phyloP scores from a whole-genome alignment of 2,113 vertebrate species.

The Diphyllodes magnificus region DNA sequence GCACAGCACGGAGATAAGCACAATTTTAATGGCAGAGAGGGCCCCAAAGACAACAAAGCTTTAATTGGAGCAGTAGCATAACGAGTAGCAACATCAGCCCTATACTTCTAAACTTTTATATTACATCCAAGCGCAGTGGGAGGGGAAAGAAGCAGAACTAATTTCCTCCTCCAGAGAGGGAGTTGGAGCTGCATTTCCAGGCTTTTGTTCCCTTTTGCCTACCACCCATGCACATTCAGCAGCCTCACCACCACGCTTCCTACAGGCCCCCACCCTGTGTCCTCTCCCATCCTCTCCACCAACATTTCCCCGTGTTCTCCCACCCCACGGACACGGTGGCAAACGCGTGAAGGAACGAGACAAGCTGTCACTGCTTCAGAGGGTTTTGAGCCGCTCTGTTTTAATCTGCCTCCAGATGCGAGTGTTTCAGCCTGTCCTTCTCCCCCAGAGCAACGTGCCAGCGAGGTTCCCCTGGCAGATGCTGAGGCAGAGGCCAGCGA shows the following conservation, averaged over 20 bases:
- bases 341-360: background rate
- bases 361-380: background rate
- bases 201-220: background rate
- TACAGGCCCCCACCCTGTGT: background rate
- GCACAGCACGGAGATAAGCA: background rate
- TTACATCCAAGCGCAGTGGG: background rate
- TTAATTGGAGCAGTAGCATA: background rate
- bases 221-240: background rate
- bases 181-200: background rate
- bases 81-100: background rate
- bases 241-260: background rate
- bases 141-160: background rate
- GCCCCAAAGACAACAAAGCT: background rate
- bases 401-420: background rate
- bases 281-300: background rate
- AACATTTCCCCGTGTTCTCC: background rate
- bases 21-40: background rate
- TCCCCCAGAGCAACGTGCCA: background rate
- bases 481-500: background rate
- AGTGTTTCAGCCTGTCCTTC: background rate
- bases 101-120: background rate
- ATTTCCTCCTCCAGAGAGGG: background rate
- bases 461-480: background rate
- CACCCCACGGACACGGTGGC: background rate
- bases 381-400: background rate